Evolutionary conservation across 2,888 invertebrate genomes (phyloP).

Genomic region (Parnassius apollo): DNA sequence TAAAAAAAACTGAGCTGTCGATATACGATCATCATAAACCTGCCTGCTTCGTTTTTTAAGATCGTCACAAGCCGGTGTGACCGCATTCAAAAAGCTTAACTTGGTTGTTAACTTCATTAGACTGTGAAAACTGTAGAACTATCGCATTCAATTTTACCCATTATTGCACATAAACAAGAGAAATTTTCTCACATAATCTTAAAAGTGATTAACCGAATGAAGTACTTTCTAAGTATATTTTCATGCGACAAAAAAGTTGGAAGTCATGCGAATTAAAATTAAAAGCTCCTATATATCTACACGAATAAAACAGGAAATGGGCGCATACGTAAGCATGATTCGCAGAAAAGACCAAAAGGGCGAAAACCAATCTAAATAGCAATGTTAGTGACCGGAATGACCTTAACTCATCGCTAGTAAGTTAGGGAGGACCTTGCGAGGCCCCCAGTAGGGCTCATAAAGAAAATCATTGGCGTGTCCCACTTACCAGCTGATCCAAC

Average conservation of each 20-base stretch:
- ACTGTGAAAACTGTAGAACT: conserved; percentile 6
- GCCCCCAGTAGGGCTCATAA: conserved; percentile 61
- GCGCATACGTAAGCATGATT: too few species aligned
- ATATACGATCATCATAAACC: too few species aligned
- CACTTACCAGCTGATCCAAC: conserved; percentile 60
- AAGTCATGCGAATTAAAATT: conserved; percentile 15
- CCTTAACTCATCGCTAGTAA: conserved; percentile 36
- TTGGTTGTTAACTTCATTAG: not conserved
- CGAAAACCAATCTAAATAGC: not conserved
- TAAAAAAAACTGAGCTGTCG: too few species aligned
- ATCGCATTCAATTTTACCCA: conserved; percentile 12
- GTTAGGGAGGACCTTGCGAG: conserved; percentile 54
- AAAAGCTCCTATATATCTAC: not conserved
- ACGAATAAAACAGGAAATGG: not conserved
- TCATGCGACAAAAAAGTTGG: conserved; percentile 18
- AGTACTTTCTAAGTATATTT: conserved; percentile 24
- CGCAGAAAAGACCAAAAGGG: not conserved
- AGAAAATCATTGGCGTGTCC: conserved; percentile 69
- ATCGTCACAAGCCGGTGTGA: not conserved
- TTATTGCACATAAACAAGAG: conserved; percentile 23
- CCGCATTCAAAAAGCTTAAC: conserved; percentile 1
- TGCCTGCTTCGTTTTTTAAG: too few species aligned
- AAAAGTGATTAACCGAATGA: conserved; percentile 22
- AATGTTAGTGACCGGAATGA: conserved; percentile 8
- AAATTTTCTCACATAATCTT: conserved; percentile 24